These are phyloP conservation scores for Caenorhabditis panamensis DNA, from an alignment of 2,888 invertebrate genomes.

Conservation along the genomic window DNA sequence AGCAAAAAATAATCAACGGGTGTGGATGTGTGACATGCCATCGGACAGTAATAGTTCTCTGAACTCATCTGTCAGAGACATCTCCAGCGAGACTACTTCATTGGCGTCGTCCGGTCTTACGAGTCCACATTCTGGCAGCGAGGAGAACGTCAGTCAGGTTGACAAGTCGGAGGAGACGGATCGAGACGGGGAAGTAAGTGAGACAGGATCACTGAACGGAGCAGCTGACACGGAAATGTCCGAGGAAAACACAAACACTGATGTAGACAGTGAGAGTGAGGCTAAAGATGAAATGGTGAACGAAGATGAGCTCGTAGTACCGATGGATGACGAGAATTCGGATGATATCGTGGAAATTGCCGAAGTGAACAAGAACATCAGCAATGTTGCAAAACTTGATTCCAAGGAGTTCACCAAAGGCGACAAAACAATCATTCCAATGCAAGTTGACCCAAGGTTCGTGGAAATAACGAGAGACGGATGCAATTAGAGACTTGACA, in stretches of 20 bases:
- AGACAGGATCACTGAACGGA: conserved; percentile 4
- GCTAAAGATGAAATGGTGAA: conserved; percentile 16
- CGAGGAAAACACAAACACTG: conserved; percentile 24
- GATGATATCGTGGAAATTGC: conserved; percentile 1
- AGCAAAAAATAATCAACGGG: conserved; percentile 47
- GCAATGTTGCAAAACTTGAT: conserved; percentile 1
- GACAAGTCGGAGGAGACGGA: conserved; percentile 31
- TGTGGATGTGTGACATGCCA: conserved; percentile 62
- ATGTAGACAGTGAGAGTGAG: not conserved
- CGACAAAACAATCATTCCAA: conserved; percentile 47
- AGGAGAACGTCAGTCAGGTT: conserved; percentile 38
- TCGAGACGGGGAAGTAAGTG: conserved; percentile 11
- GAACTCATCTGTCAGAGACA: conserved; percentile 39
- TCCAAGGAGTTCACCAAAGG: conserved; percentile 4
- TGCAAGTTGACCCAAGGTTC: conserved; percentile 48
- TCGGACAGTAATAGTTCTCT: conserved; percentile 35
- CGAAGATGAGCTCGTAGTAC: conserved; percentile 7
- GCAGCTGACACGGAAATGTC: conserved; percentile 23
- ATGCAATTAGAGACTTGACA: not conserved
- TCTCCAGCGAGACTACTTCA: conserved; percentile 40
- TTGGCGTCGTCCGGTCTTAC: conserved; percentile 41
- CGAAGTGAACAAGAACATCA: not conserved
- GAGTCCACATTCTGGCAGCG: conserved; percentile 39
- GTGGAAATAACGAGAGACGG: conserved; percentile 17
- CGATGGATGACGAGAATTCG: conserved; percentile 10